A percentile compares a stretch with the other conserved stretches of the same genome.
Evolutionary conservation across 2,888 invertebrate genomes (phyloP).

Genomic region (Limnephilus lunatus): DNA sequence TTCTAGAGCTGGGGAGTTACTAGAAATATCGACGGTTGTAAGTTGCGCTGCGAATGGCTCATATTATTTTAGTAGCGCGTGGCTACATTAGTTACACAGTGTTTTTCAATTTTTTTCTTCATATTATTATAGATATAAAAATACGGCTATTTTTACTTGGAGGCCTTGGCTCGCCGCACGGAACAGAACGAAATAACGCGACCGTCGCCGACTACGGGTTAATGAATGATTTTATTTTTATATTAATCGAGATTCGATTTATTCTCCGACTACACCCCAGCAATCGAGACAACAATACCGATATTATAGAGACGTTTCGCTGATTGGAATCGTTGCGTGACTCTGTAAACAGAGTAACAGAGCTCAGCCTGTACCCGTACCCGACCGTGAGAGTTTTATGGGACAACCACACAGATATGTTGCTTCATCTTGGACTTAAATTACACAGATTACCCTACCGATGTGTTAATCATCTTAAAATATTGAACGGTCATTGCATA

Average conservation of each 20-base stretch:
- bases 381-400: constrained; percentile 57
- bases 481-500: not conserved
- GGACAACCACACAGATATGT: constrained; percentile 55
- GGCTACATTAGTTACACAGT: too few relatives aligned
- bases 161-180: too few relatives aligned
- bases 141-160: too few relatives aligned
- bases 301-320: constrained; percentile 62
- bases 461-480: constrained; percentile 28
- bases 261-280: constrained; percentile 42
- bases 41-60: too few relatives aligned
- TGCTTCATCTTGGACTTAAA: constrained; percentile 43
- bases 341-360: constrained; percentile 23
- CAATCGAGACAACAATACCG: constrained; percentile 50
- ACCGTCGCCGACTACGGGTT: too few relatives aligned
- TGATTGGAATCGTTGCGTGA: constrained; percentile 63
- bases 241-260: not conserved
- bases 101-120: too few relatives aligned
- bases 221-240: not conserved
- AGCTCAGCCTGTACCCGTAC: constrained; percentile 18
- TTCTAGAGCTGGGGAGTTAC: too few relatives aligned
- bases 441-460: not conserved
- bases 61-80: too few relatives aligned
- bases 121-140: too few relatives aligned
- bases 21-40: too few relatives aligned
- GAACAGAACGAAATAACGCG: too few relatives aligned